Base-by-base conservation (phyloP, 2,113 vertebrate species). In the Syngnathus floridae region DNA sequence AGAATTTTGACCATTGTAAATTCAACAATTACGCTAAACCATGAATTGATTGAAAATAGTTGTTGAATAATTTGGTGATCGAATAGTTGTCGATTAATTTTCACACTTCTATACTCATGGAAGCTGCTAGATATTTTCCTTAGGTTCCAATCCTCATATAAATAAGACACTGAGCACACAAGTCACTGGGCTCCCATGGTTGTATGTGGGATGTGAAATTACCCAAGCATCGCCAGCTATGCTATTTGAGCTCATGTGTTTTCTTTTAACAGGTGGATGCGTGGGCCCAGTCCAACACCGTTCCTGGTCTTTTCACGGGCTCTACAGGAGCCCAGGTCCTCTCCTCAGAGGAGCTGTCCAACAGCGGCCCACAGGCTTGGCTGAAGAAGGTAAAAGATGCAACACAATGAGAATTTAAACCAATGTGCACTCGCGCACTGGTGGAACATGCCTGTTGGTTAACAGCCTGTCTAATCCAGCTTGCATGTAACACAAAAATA, bases 331-430 rank as follows among this genome's bases (percentile, higher is more conserved):
- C 94, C 1, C 95, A 96, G 76, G 94, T 99, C 74, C 89, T 99
- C 70, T 93, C 91, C 40, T 94, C 95, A 0, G 96, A 99, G 69
- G 95, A 99, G 83, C 87, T 99, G 81, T 94, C 95, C 65, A 96
- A 90, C 84, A 94, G 93, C 21, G 97, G 97, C n/a, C 96, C 95
- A 38, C 97, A 99, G 78, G 97, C 97, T 6, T 99, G 97, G 97
- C 93, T 98, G 64, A 95, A 95, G 91, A 99, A 99, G 94, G 97
- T 98, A 93, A 81, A 26, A 9, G n/a, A 55, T 22, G 4, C 8
- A 48, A 48, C 61, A 35, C 8, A 48, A 9, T 17, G 16, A 5
- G 6, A 43, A 13, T 21, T 26, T 8, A 35, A 46, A 22, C 6
- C 0, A 62, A 16, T 62, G 7, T 7, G 37, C 55, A 17, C 14